phyloP scores from a whole-genome alignment of 2,888 invertebrate genomes.

The Phania funesta region DNA sequence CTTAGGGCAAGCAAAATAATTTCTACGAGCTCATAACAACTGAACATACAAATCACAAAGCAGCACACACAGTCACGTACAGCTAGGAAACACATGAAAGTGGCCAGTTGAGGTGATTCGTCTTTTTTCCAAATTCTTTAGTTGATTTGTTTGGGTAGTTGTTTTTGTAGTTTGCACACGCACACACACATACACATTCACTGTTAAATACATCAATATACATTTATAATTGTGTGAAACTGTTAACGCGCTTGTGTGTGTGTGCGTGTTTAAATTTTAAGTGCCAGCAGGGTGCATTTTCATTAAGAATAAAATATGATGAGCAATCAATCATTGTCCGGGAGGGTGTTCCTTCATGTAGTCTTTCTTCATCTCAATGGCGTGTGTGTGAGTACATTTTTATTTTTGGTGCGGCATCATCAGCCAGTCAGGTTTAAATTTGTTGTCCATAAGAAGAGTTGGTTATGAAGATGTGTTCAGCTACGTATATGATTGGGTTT shows the following conservation, averaged over 20 bases:
- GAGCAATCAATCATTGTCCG: slow-evolving; percentile 81
- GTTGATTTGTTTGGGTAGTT: slow-evolving; percentile 39
- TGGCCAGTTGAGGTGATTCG: slow-evolving; percentile 47
- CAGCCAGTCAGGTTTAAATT: slow-evolving; percentile 55
- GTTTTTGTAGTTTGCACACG: background rate
- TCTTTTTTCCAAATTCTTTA: background rate
- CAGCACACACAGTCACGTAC: background rate
- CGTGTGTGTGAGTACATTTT: slow-evolving; percentile 15
- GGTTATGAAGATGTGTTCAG: slow-evolving; percentile 25
- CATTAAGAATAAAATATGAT: slow-evolving; percentile 81
- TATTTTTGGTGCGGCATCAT: slow-evolving; percentile 20
- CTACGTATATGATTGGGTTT: slow-evolving; percentile 11
- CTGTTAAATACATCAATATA: slow-evolving; percentile 18
- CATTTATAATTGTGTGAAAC: slow-evolving; percentile 18
- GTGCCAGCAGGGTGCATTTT: slow-evolving; percentile 81
- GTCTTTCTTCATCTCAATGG: slow-evolving; percentile 36
- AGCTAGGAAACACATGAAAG: background rate
- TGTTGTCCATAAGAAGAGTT: slow-evolving; percentile 26
- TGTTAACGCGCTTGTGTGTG: background rate
- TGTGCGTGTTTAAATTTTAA: slow-evolving; percentile 43
- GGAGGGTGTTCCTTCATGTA: slow-evolving; percentile 77
- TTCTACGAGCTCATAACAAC: too few species aligned
- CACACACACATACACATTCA: background rate
- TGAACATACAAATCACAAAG: background rate
- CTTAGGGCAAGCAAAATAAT: too few species aligned